Evolutionary conservation across 1,140 invertebrate species (phyloP), one percentile per base, ranked within the genome.

Genomic region (Drosophila grimshawi): DNA sequence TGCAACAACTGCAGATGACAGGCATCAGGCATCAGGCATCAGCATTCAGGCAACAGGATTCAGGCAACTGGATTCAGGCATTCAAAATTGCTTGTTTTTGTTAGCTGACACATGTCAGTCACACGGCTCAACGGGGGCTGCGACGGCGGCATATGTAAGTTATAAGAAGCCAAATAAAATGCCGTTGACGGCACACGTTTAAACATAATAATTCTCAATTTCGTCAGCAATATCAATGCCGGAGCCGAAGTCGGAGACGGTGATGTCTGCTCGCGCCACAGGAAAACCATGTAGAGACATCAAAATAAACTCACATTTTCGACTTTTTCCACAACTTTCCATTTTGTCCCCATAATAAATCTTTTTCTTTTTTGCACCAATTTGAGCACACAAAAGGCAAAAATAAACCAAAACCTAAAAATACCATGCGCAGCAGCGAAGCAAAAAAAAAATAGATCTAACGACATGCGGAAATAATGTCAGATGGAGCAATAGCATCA

Each of bases 161-260:
- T 60, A 48, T 32, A 65, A 53, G 65, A 67, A 67, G 52, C 37
- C 71, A 55, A 41, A 66, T 43, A 75, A 80, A 68, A 71, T 59
- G 66, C 65, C 75, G 60, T 69, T 46, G 72, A 86, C 71, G 78
- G 78, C 77, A 78, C 83, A 86, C 85, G 80, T 85, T 88, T 88
- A 88, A 89, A 88, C 83, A 89, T 89, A 88, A 89, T 88, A 88
- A 88, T 88, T 88, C 83, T 88, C 80, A 88, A 88, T 88, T 88
- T 89, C 85, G 85, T 89, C 85, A 83, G 77, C 83, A 74, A 80
- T 88, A 88, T 89, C 83, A 86, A 86, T 86, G 78, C 78, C 78
- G 48, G 2, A 55, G 35, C n/a, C 19, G 35, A n/a, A 43, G 48
- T 8, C 39, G 5, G 39, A 41, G 39, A 41, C 39, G 39, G 10